Percentiles rank a stretch among this genome's conserved stretches.
Conservation (phyloP, 2,797 vertebrate genomes). For the Florisuga fusca region DNA sequence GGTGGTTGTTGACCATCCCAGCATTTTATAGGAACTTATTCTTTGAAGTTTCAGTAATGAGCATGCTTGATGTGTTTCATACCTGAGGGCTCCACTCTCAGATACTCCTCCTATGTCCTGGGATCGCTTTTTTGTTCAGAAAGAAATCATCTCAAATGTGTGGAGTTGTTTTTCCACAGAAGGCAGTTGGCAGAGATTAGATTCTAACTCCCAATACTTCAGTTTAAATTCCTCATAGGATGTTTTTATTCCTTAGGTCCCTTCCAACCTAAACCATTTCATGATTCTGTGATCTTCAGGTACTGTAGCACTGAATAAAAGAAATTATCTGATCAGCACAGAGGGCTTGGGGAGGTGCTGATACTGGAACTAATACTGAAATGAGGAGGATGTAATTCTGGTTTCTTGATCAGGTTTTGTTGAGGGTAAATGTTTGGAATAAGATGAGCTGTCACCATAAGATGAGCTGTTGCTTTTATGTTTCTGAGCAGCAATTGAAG, state of each 20-base stretch:
- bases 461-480: neutral
- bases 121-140: neutral
- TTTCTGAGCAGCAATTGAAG: neutral
- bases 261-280: neutral
- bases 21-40: slow-evolving; percentile 2
- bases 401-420: neutral
- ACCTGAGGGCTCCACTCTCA: slow-evolving; percentile 5
- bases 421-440: neutral
- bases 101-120: neutral
- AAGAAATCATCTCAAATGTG: neutral
- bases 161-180: neutral
- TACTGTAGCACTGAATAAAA: slow-evolving; percentile 12
- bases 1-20: neutral
- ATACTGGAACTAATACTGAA: neutral
- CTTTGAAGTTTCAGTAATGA: slow-evolving; percentile 43
- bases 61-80: neutral
- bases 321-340: neutral
- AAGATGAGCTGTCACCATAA: neutral
- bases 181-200: slow-evolving; percentile 19
- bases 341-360: neutral
- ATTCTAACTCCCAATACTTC: neutral
- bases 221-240: slow-evolving; percentile 6
- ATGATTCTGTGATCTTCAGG: neutral
- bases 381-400: neutral
- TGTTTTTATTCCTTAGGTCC: neutral